phyloP scores from a whole-genome alignment of 2,888 invertebrate genomes.

The Helobdella robusta region DNA sequence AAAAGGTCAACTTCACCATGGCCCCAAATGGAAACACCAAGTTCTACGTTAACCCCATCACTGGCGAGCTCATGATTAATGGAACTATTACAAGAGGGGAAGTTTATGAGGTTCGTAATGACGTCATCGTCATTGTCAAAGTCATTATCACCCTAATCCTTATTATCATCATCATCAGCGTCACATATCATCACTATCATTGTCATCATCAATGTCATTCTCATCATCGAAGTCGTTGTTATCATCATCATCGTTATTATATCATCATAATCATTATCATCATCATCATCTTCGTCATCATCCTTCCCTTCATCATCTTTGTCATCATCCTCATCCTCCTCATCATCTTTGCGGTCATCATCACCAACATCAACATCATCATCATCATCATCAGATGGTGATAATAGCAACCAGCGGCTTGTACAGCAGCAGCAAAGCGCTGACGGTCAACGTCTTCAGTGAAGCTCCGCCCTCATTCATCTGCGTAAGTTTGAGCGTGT shows the following conservation, averaged over 20 bases:
- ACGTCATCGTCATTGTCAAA: constrained; percentile 24
- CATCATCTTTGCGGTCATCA: too few relatives aligned
- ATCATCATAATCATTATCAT: too few relatives aligned
- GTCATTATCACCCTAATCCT: constrained; percentile 21
- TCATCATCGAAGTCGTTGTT: too few relatives aligned
- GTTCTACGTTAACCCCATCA: neutral
- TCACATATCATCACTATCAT: constrained; percentile 15
- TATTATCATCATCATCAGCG: neutral
- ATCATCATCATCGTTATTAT: too few relatives aligned
- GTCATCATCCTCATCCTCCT: too few relatives aligned
- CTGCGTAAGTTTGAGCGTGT: constrained; percentile 1
- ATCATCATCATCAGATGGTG: too few relatives aligned
- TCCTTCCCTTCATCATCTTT: too few relatives aligned
- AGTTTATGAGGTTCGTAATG: too few relatives aligned
- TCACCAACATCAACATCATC: too few relatives aligned
- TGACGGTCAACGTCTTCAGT: neutral
- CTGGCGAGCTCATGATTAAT: neutral
- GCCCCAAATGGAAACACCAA: neutral
- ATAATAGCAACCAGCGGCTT: too few relatives aligned
- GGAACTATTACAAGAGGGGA: neutral
- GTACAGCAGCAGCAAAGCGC: too few relatives aligned
- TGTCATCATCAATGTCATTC: neutral
- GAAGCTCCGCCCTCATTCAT: neutral
- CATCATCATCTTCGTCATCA: too few relatives aligned
- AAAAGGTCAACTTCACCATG: neutral